Conservation (phyloP, 2,888 invertebrate genomes). For the Auanema sp. region DNA sequence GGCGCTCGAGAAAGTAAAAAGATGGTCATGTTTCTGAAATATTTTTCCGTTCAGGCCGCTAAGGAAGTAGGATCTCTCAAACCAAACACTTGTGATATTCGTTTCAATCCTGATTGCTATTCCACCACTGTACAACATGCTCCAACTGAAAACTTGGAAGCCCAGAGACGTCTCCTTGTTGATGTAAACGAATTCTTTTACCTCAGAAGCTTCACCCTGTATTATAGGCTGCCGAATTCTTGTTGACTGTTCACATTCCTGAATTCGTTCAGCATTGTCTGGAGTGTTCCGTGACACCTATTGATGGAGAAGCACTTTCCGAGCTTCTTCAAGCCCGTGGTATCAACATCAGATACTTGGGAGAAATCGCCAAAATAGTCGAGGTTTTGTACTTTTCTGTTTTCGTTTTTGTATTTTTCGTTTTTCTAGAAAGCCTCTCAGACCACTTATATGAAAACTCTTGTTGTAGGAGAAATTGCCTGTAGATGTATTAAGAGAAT, state of each 20-base stretch:
- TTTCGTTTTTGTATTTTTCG: conserved; percentile 4
- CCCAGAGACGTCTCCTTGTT: conserved; percentile 84
- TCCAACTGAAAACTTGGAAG: conserved; percentile 43
- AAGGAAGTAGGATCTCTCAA: conserved; percentile 88
- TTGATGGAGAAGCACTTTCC: conserved; percentile 89
- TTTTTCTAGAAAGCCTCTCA: conserved; percentile 70
- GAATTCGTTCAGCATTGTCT: conserved; percentile 73
- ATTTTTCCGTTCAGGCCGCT: conserved; percentile 74
- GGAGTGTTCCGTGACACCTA: conserved; percentile 72
- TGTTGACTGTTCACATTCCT: conserved; percentile 85
- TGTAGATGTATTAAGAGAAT: conserved; percentile 89
- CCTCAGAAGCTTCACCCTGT: conserved; percentile 8
- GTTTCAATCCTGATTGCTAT: conserved; percentile 97
- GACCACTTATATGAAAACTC: conserved; percentile 66
- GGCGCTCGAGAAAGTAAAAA: conserved; percentile 16
- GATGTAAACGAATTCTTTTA: conserved; percentile 69
- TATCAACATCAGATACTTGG: conserved; percentile 93
- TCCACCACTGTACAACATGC: conserved; percentile 88
- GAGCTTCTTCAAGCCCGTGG: conserved; percentile 90
- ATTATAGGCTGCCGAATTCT: conserved; percentile 33
- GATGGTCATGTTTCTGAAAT: conserved; percentile 72
- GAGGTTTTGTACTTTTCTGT: conserved; percentile 29
- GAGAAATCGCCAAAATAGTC: conserved; percentile 82
- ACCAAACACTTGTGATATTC: conserved; percentile 91
- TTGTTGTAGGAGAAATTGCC: conserved; percentile 86